Evolutionary conservation across 2,797 vertebrate species (phyloP).

Genomic region (Heteromormyrus szaboi): DNA sequence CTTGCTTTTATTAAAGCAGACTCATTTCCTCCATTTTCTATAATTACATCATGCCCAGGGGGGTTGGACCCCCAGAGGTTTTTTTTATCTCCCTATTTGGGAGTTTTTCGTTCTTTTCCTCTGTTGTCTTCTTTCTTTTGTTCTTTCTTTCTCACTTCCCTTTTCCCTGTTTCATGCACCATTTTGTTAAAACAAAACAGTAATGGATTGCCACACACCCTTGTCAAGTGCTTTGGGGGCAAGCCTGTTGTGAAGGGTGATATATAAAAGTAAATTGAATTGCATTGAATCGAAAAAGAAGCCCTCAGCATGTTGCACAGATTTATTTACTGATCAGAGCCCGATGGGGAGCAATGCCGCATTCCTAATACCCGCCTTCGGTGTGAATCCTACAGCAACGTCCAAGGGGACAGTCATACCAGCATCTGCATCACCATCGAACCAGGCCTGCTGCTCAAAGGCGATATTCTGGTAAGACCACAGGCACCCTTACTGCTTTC

Average conservation of each 20-base stretch:
- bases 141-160: neutral
- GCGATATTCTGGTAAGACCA: conserved; percentile 84
- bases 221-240: neutral
- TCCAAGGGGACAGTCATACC: conserved; percentile 79
- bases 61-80: neutral
- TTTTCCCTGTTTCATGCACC: neutral
- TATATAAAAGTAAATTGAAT: neutral
- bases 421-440: conserved; percentile 95
- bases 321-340: neutral
- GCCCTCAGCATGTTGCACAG: neutral
- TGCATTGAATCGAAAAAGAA: neutral
- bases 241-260: neutral
- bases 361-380: neutral
- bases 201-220: neutral
- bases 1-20: neutral
- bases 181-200: neutral
- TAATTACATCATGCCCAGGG: neutral
- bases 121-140: neutral
- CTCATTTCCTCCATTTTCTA: neutral
- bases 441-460: conserved; percentile 83
- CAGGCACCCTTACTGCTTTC: neutral
- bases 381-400: conserved; percentile 63
- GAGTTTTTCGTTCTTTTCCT: neutral
- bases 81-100: neutral
- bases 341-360: neutral